Base-by-base conservation (phyloP, 1,140 invertebrate species). In the Tetramorium simillimum region DNA sequence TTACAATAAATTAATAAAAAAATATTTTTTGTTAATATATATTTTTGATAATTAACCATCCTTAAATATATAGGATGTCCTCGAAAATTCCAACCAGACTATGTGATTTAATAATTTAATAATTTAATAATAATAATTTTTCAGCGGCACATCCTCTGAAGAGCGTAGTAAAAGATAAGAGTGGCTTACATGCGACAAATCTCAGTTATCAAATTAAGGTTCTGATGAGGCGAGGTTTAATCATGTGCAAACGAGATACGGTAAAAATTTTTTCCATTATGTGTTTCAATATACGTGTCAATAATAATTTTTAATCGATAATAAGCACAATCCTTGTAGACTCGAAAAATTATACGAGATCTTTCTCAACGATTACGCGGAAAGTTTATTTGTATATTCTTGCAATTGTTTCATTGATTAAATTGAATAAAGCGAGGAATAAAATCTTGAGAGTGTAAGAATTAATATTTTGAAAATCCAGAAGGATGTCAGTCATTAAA, bases 181-280 rank as follows among this genome's bases (percentile, higher is more conserved):
- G n/a, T 65, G 94, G 95, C 2, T 91, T 96, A 6, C 97, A 98
- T 92, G 97, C 97, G 53, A 98, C 97, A 0, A 96, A 97, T 14
- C 96, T 96, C 70, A 93, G 94, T 0, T 97, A 98, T 94, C 97
- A 98, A 92, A 93, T 97, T 28, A 96, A 95, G n/a, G 96, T 98
- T 60, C 95, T 98, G 7, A 92, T 98, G 7, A 95, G 94, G 86
- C 95, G 97, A 92, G 97, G 97, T 43, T 97, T 96, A 82, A 94
- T 98, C 9, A 98, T 97, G 94, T 95, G 96, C 0, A 97, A 97
- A 95, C 95, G 97, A 89, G 97, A 98, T 93, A 94, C 96, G 86
- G 97, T 97, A 95, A 21, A 51, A 37, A 40, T 70, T 46, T 69
- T 12, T 24, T 69, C 9, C n/a, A 24, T 46, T 9, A 3, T 49